Evolutionary conservation across 2,797 vertebrate genomes (phyloP), one percentile per base, ranked within the genome.

Genomic region (Cyclopterus lumpus): DNA sequence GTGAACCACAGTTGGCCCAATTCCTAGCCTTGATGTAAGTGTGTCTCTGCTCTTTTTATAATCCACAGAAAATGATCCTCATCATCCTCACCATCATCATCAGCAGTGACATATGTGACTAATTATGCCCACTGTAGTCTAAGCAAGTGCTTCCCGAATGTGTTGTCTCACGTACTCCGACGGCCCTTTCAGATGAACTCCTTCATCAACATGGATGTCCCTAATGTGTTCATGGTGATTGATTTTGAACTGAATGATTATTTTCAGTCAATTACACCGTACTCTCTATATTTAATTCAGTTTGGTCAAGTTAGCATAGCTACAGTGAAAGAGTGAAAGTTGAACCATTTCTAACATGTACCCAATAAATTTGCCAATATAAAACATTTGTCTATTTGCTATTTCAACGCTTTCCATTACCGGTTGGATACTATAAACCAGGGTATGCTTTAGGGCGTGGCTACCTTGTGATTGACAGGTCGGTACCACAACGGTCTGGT

Each of bases 1-100:
- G 85, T 84, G 73, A 75, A 71, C 82, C 86, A 86, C 85, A 78
- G 61, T 83, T 86, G 79, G 79, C 83, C 84, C 84, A 77, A 57
- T 87, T 91, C 82, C 67, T 81, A 80, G 71, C 72, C 83, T 80
- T 77, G 79, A 85, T 88, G 77, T 67, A 85, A 85, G 74, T 79
- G 80, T 86, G 85, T 73, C 82, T 82, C 68, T 51, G 83, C 73
- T 73, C 75, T 80, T 85, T 85, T 83, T 87, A 83, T 75, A 79
- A 82, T 84, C 60, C 65, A 62, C 65, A 30, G 60, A 82, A 86
- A 79, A 83, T 60, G 0, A 67, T 65, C 70, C 71, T 69, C 40
- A 36, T 85, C 86, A 80, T 83, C 78, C 77, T 75, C 62, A 12
- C 20, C 65, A 26, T 44, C 79, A 28, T 81, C 76, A 67, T 66